Percentiles rank a stretch among this genome's conserved stretches.
Conservation (phyloP, 92 coral and sea anemone species). For the Bergia sp. region DNA sequence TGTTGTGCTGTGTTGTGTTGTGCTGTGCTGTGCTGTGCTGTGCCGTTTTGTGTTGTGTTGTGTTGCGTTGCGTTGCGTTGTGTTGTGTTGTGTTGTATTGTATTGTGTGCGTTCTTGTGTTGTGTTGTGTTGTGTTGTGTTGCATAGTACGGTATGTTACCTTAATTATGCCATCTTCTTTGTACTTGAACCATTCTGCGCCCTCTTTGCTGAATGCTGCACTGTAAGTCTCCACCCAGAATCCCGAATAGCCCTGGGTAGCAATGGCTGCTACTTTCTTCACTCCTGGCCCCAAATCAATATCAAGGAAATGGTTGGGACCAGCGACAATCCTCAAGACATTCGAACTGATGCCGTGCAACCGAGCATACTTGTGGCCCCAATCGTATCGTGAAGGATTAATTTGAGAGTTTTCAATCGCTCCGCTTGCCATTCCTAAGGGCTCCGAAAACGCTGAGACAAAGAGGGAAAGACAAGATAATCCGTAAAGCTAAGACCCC, state of each 20-base stretch:
- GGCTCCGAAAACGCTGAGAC: constrained; percentile 28
- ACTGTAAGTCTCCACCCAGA: constrained; percentile 37
- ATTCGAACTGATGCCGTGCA: background rate
- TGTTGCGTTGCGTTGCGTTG: too few relatives aligned
- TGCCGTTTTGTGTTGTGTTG: too few relatives aligned
- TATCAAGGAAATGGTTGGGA: constrained; percentile 4
- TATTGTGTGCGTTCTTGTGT: too few relatives aligned
- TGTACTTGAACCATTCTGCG: constrained; percentile 31
- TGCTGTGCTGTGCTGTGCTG: too few relatives aligned
- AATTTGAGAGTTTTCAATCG: background rate
- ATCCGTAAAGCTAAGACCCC: too few relatives aligned
- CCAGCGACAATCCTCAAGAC: background rate
- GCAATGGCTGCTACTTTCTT: constrained; percentile 25
- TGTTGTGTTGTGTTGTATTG: too few relatives aligned
- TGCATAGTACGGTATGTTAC: background rate
- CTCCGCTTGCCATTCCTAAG: constrained; percentile 26
- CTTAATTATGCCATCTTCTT: constrained; percentile 27
- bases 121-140: too few relatives aligned
- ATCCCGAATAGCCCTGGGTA: background rate
- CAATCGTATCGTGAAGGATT: background rate
- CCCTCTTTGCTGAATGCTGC: constrained; percentile 29
- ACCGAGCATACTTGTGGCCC: background rate
- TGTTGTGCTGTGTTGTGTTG: too few relatives aligned
- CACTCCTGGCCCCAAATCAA: constrained; percentile 34
- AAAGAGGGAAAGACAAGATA: background rate